Evolutionary conservation across 2,797 vertebrate species (phyloP), one percentile per base, ranked within the genome.

Genomic region (Myiotriccus ornatus): DNA sequence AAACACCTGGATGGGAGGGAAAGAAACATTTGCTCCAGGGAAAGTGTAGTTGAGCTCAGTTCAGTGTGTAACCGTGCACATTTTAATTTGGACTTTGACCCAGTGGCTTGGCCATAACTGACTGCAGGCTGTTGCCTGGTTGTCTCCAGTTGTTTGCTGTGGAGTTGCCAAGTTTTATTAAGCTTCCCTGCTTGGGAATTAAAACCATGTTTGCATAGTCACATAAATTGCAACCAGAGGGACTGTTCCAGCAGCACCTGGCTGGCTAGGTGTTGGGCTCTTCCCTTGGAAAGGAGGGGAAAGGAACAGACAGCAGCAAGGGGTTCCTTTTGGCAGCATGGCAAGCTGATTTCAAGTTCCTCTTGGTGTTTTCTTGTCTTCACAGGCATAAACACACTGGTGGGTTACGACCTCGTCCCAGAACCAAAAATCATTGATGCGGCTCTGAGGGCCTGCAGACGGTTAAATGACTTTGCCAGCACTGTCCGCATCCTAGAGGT

Each of bases 351-450:
- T 24, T 25, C 24, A 8, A 8, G 23, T 18, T 69, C 6, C 4
- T 83, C 6, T 4, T 27, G 50, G 6, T 43, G 15, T 53, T 87
- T 41, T 39, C n/a, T 50, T 56, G 5, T n/a, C 44, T 83, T 95
- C 88, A 56, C 95, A 99, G 99, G 99, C 64, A 98, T 99, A 97
- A 99, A 99, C 97, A 99, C 99, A 0, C 97, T 99, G 74, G 98
- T 99, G 70, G 98, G 98, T 41, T 99, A 99, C 11, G 99, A 99
- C 96, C 97, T 99, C 96, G 99, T 99, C 93, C 99, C 99, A 2
- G 99, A 99, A 95, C 99, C 99, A 94, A 99, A 99, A 97, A 99
- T 99, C 92, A 94, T 99, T 3, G 99, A 99, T 35, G 99, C 99
- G 37, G 99, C 99, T 53, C 97, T 99, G 92, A 96, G 98, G 96